phyloP scores from a whole-genome alignment of 2,797 vertebrate genomes.

The Dermochelys coriacea region DNA sequence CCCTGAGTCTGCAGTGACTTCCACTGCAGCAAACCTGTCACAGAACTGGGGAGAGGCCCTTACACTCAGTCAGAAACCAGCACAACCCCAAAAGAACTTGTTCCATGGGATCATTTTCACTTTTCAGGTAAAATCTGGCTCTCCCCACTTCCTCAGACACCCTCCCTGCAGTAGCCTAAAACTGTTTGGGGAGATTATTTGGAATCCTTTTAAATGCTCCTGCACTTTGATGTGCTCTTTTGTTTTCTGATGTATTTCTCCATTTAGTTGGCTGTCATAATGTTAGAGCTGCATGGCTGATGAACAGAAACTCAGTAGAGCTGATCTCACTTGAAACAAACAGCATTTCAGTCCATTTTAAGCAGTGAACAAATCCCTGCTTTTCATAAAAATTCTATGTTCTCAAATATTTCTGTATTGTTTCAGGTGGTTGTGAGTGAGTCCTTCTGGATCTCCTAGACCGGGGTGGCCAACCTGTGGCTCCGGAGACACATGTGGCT shows the following conservation, averaged over 20 bases:
- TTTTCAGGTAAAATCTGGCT: neutral
- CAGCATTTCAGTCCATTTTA: neutral
- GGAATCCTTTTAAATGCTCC: neutral
- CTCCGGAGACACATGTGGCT: too few species aligned
- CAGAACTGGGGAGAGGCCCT: neutral
- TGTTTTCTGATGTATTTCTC: neutral
- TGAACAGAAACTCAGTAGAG: neutral
- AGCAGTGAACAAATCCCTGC: neutral
- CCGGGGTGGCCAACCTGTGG: too few species aligned
- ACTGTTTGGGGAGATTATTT: neutral
- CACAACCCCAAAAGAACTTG: neutral
- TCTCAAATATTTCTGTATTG: fast-evolving
- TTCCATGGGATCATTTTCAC: neutral
- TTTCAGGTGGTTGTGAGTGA: neutral
- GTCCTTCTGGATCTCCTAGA: too few species aligned
- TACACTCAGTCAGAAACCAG: fast-evolving
- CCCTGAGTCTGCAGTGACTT: neutral
- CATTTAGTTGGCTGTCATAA: neutral
- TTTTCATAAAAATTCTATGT: neutral
- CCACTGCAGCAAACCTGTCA: fast-evolving
- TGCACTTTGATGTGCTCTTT: neutral
- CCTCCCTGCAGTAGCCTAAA: neutral
- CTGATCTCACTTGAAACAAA: neutral
- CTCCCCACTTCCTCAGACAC: neutral
- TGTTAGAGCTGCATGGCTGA: neutral